phyloP scores from a whole-genome alignment of 2,113 vertebrate species.

The Potamarius usumacintae region DNA sequence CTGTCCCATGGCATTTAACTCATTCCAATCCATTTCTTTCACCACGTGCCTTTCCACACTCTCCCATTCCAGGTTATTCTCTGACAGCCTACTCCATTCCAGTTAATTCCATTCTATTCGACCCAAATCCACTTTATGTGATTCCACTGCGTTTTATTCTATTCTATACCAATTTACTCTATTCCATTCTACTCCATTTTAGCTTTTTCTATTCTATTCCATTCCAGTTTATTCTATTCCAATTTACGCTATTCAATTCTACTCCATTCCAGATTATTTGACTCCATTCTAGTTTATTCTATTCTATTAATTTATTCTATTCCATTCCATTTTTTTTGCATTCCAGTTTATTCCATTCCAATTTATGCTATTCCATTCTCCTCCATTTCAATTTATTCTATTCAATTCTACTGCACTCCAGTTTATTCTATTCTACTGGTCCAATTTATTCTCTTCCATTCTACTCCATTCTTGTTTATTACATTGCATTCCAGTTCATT shows the following conservation, averaged over 20 bases:
- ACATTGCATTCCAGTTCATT: not conserved
- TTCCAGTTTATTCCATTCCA: not conserved
- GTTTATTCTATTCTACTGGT: not conserved
- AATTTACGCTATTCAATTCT: not conserved
- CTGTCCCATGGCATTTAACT: not conserved
- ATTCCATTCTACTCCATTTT: not conserved
- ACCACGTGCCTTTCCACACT: not conserved
- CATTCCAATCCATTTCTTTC: not conserved
- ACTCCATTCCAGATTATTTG: too few relatives aligned
- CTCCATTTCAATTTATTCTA: not conserved
- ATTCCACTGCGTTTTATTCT: not conserved
- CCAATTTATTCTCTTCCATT: not conserved
- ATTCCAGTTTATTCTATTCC: not conserved
- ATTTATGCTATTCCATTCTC: not conserved
- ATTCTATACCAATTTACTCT: not conserved
- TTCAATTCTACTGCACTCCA: not conserved
- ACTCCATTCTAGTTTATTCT: not conserved
- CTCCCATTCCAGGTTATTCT: not conserved
- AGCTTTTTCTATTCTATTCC: not conserved
- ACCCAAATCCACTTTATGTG: not conserved
- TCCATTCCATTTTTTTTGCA: too few relatives aligned
- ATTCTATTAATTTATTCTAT: not conserved
- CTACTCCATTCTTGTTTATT: not conserved
- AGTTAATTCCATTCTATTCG: not conserved
- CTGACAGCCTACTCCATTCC: not conserved